Percentiles rank a stretch among this genome's conserved stretches.
Conservation (phyloP, 2,113 vertebrate species). For the Aptenodytes forsteri region DNA sequence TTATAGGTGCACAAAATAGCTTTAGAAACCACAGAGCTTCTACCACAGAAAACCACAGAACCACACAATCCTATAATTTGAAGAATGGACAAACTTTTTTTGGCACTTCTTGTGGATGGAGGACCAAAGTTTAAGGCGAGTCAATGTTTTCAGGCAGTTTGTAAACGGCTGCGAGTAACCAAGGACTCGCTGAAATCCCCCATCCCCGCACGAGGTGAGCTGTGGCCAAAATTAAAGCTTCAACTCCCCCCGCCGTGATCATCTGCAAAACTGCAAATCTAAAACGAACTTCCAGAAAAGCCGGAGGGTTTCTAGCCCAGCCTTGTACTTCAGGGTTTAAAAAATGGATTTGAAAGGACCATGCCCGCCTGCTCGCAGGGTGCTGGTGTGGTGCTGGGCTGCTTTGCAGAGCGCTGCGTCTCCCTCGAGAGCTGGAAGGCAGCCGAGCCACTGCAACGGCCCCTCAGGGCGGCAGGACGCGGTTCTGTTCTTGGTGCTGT, state of each 20-base stretch:
- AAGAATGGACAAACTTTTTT: conserved; percentile 45
- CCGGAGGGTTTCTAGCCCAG: background rate
- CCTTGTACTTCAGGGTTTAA: background rate
- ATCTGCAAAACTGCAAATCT: background rate
- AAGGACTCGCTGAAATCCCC: background rate
- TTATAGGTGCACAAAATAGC: conserved; percentile 56
- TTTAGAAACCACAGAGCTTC: conserved; percentile 42
- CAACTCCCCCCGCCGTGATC: background rate
- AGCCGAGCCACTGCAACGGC: rapidly evolving
- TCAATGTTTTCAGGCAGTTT: background rate
- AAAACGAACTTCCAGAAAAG: background rate
- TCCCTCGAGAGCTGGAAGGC: background rate
- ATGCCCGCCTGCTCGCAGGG: background rate
- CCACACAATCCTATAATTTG: conserved; percentile 42
- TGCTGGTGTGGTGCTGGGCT: background rate
- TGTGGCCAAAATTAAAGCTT: background rate
- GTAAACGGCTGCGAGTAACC: background rate
- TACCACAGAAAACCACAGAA: conserved; percentile 39
- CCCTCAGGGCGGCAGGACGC: rapidly evolving
- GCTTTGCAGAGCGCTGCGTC: background rate
- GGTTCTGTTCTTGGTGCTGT: background rate
- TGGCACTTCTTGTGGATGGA: conserved; percentile 22
- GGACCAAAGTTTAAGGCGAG: background rate
- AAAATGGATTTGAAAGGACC: rapidly evolving
- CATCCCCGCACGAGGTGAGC: background rate